Conservation (phyloP, 2,113 vertebrate genomes). For the Heterotilapia buettikoferi region DNA sequence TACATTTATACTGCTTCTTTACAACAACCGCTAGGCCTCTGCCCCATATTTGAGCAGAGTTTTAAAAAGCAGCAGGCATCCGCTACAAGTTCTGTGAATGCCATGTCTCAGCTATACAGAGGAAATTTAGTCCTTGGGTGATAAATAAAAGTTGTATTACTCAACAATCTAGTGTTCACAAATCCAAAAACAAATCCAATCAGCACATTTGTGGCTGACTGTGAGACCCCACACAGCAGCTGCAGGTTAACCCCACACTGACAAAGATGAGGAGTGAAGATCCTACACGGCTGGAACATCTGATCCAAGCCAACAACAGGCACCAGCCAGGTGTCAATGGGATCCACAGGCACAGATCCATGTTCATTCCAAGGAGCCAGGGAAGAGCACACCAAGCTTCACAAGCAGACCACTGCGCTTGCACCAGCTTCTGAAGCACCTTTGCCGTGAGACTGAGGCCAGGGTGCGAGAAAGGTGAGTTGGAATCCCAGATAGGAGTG, state of each 20-base stretch:
- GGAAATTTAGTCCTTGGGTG: neutral
- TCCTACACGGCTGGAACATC: neutral
- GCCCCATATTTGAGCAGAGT: neutral
- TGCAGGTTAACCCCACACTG: neutral
- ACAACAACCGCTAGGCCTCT: neutral
- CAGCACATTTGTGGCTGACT: neutral
- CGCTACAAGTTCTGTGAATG: neutral
- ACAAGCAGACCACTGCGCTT: neutral
- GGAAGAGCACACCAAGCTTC: neutral
- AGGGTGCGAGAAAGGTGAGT: rapidly evolving
- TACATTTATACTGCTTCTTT: neutral
- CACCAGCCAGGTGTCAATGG: neutral
- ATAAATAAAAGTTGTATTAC: neutral
- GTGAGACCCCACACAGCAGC: neutral
- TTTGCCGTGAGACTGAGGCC: neutral
- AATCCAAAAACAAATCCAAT: neutral
- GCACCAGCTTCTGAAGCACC: neutral
- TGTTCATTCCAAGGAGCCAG: neutral
- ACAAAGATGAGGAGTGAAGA: neutral
- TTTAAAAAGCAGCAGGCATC: neutral
- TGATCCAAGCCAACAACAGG: neutral
- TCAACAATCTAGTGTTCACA: neutral
- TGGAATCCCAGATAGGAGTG: neutral
- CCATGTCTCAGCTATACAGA: neutral
- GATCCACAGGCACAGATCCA: neutral